phyloP scores from a whole-genome alignment of 2,113 vertebrate genomes.

The Percina caprodes region DNA sequence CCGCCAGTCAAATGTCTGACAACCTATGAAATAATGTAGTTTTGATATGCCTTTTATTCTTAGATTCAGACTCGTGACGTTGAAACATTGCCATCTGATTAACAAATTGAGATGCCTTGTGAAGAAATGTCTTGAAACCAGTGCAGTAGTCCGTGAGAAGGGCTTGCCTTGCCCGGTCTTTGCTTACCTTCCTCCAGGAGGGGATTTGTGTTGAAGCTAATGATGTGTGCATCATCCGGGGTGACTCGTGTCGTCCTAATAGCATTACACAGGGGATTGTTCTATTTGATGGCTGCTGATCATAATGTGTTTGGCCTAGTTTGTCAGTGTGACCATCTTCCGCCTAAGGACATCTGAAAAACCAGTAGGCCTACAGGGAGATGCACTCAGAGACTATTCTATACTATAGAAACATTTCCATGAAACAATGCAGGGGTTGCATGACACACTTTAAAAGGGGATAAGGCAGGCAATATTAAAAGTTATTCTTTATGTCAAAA shows the following conservation, averaged over 20 bases:
- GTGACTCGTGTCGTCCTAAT: slow-evolving; percentile 53
- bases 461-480: not conserved
- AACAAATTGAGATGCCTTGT: not conserved
- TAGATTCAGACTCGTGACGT: not conserved
- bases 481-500: not conserved
- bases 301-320: slow-evolving; percentile 64
- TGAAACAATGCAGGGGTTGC: not conserved
- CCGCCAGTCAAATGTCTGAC: not conserved
- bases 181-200: slow-evolving; percentile 43
- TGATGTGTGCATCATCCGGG: slow-evolving; percentile 38
- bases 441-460: not conserved
- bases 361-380: not conserved
- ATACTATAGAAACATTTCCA: not conserved
- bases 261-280: slow-evolving; percentile 59
- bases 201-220: slow-evolving; percentile 45
- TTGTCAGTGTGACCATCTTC: slow-evolving; percentile 43
- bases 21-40: not conserved
- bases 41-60: not conserved
- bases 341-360: slow-evolving; percentile 47
- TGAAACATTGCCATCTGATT: not conserved
- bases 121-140: not conserved
- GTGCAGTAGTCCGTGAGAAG: not conserved
- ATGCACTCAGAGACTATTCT: not conserved
- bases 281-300: slow-evolving; percentile 54
- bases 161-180: slow-evolving; percentile 11